Conservation (phyloP, 2,888 invertebrate genomes). For the Adineta ricciae region DNA sequence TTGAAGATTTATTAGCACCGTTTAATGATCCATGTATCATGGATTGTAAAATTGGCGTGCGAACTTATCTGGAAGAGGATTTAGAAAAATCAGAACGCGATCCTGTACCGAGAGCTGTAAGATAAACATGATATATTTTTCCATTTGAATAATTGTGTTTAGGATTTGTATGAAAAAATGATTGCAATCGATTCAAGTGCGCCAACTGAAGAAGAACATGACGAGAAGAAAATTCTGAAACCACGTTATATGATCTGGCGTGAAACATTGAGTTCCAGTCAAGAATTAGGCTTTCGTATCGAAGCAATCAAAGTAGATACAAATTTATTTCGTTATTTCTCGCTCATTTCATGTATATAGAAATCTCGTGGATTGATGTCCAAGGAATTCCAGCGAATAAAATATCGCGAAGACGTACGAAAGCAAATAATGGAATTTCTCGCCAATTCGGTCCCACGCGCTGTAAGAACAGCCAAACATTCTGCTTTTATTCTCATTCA, state of each 20-base stretch:
- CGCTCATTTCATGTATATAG: neutral
- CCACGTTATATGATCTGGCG: constrained; percentile 75
- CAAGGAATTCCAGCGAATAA: constrained; percentile 30
- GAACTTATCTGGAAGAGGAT: constrained; percentile 88
- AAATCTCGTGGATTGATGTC: constrained; percentile 27
- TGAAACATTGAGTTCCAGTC: constrained; percentile 81
- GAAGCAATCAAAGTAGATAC: constrained; percentile 71
- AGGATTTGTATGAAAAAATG: constrained; percentile 89
- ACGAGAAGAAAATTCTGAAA: constrained; percentile 75
- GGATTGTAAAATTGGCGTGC: constrained; percentile 91
- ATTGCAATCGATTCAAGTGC: constrained; percentile 74
- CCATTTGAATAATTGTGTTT: neutral
- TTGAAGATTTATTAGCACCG: constrained; percentile 80
- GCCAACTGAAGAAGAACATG: constrained; percentile 73
- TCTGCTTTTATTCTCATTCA: neutral
- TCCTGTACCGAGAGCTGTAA: constrained; percentile 65
- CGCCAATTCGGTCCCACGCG: neutral
- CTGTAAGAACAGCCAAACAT: neutral
- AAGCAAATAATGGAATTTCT: constrained; percentile 23
- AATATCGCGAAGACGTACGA: constrained; percentile 20
- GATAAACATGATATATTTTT: neutral
- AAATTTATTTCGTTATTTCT: neutral
- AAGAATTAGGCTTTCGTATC: constrained; percentile 82
- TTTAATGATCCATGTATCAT: constrained; percentile 85
- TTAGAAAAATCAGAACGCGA: constrained; percentile 85